A percentile compares a stretch with the other conserved stretches of the same genome.
These are phyloP conservation scores for Drosophila varians DNA, from an alignment of 1,140 invertebrate species.

Conservation along the genomic window DNA sequence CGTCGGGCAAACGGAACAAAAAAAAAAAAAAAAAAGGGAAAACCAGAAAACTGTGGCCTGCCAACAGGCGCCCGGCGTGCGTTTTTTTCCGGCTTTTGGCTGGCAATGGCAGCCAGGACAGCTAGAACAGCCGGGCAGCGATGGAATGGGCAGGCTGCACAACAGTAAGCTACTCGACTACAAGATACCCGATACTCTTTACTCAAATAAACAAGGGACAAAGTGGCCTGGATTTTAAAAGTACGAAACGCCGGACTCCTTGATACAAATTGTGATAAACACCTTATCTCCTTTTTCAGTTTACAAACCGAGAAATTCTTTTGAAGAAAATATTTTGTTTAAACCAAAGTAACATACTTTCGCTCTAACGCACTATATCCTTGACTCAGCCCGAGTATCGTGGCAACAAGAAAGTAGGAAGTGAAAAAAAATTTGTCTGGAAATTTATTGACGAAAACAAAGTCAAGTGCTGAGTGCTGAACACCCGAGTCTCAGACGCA, in stretches of 20 bases:
- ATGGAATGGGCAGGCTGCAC: not conserved
- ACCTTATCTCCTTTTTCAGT: not conserved
- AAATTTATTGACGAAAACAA: conserved; percentile 78
- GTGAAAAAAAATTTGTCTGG: conserved; percentile 47
- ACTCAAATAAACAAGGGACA: not conserved
- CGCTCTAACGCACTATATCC: not conserved
- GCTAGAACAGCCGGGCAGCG: too few relatives aligned
- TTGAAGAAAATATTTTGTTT: not conserved
- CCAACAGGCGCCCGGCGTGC: conserved; percentile 64
- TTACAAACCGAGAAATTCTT: not conserved
- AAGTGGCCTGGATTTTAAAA: not conserved
- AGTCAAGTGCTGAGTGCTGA: conserved; percentile 58
- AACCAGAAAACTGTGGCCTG: conserved; percentile 57
- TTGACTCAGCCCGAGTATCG: not conserved
- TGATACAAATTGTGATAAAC: not conserved
- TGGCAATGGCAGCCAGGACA: conserved; percentile 31
- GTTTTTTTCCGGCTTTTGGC: conserved; percentile 44
- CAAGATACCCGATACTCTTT: not conserved
- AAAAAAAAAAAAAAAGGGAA: conserved; percentile 39
- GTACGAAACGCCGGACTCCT: not conserved
- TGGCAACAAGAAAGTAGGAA: conserved; percentile 5
- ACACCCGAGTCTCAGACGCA: conserved; percentile 30
- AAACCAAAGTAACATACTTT: not conserved
- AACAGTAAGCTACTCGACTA: not conserved
- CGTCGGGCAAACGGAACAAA: conserved; percentile 26